Base-by-base conservation (phyloP, 2,888 invertebrate species). In the Andrena praecox region DNA sequence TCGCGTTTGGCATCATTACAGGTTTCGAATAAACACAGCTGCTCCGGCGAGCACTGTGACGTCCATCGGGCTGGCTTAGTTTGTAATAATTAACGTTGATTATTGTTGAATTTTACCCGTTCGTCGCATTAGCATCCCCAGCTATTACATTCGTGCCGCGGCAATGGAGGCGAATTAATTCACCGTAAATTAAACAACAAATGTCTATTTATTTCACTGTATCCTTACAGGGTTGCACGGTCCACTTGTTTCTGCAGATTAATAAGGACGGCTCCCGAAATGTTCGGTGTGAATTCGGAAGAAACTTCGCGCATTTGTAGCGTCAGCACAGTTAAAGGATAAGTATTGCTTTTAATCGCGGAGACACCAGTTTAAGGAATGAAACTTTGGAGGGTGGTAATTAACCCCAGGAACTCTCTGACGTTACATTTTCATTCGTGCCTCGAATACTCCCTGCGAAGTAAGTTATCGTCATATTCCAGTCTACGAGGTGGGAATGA, bases 81-180 rank as follows among this genome's bases (percentile, higher is more conserved):
- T 68, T 60, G 74, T 56, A 59, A 24, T 35, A 50, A 60, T 59
- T 35, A 33, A n/a, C n/a, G 12, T 33, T 24, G 56, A 77, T 64
- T 52, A 35, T 35, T 10, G 16, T 2, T 10, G 31, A 4, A 35
- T 29, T 67, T 78, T 62, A 31, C 67, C 50, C 12, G 10, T 27
- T 0, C 7, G 24, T 0, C n/a, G 16, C 42, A 35, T 64, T 27
- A 50, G 27, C 56, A 29, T 16, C 12, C 4, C 16, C 3, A 8
- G 24, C 3, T 27, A 29, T 8, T 62, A 27, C 33, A 56, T 27
- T 56, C 1, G 10, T 56, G 54, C 12, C 12, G 12, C 1, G 24
- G 4, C 56, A 20, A 52, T 8, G 8, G 8, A 20, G 7, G 24
- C 52, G 10, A 24, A 56, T 56, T 24, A 56, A 24, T 56, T 56